These are phyloP conservation scores for Paramormyrops kingsleyae DNA, from an alignment of 2,113 vertebrate species.

Conservation along the genomic window DNA sequence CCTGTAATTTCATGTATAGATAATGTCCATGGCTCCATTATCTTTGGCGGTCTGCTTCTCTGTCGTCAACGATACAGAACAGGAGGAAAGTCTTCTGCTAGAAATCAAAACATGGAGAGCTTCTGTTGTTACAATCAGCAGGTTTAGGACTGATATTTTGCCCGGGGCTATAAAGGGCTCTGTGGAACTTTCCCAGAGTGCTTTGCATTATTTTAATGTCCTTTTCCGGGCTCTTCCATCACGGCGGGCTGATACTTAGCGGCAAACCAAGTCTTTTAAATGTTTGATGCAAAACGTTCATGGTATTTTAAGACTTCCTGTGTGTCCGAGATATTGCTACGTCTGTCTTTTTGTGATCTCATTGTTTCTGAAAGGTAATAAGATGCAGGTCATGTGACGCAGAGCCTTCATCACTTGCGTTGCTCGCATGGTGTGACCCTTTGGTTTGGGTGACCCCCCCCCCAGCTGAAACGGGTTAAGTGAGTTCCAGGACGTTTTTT, in stretches of 20 bases:
- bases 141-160: background rate
- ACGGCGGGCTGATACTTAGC: background rate
- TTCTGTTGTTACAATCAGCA: background rate
- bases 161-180: background rate
- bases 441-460: background rate
- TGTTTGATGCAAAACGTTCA: background rate
- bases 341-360: background rate
- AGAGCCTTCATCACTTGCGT: background rate
- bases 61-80: background rate
- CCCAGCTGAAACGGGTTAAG: background rate
- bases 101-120: background rate
- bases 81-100: background rate
- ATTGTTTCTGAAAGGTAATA: background rate
- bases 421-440: background rate
- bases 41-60: background rate
- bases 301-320: background rate
- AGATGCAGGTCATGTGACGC: background rate
- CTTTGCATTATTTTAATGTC: background rate
- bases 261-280: background rate
- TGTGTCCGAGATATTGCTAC: background rate
- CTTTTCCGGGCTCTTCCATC: background rate
- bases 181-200: background rate
- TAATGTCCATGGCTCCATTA: background rate
- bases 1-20: background rate
- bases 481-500: background rate